Evolutionary conservation across 2,113 vertebrate genomes (phyloP).

Genomic region (Petrocephalus microphthalmus): DNA sequence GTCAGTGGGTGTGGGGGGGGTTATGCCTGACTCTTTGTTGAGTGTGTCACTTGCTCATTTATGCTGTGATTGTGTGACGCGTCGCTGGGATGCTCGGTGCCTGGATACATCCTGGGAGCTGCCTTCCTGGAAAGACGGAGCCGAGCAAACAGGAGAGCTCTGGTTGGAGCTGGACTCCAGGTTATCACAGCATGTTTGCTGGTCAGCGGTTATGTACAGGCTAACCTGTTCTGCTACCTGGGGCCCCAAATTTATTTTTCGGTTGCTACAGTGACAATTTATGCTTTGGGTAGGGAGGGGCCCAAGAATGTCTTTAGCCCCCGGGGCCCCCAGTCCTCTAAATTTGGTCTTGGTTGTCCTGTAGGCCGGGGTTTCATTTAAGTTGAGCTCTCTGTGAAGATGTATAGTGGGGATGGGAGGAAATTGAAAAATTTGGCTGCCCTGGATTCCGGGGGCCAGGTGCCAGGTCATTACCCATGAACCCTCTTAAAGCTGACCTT

Average conservation of each 20-base stretch:
- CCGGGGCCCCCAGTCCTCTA: neutral
- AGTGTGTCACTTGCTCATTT: neutral
- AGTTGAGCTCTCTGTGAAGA: neutral
- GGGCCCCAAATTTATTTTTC: neutral
- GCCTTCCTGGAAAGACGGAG: neutral
- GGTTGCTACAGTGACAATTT: neutral
- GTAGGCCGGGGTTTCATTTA: neutral
- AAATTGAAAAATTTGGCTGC: conserved; percentile 42
- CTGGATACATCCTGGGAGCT: neutral
- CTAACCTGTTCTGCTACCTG: neutral
- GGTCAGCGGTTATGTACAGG: neutral
- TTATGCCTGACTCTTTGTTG: conserved; percentile 8
- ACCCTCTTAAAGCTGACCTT: conserved; percentile 51
- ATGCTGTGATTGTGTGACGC: neutral
- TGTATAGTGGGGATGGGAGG: neutral
- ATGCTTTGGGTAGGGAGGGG: neutral
- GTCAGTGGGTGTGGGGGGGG: neutral
- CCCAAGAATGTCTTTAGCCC: neutral
- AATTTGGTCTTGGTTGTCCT: neutral
- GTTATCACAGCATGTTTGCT: neutral
- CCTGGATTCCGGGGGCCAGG: conserved; percentile 23
- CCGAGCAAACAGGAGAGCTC: neutral
- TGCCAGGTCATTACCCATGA: neutral
- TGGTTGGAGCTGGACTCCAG: neutral
- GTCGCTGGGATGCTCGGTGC: neutral